Percentiles rank a stretch among this genome's conserved stretches.
These are phyloP conservation scores for Tychaedon coryphoeus DNA, from an alignment of 2,113 vertebrate species.

Conservation along the genomic window DNA sequence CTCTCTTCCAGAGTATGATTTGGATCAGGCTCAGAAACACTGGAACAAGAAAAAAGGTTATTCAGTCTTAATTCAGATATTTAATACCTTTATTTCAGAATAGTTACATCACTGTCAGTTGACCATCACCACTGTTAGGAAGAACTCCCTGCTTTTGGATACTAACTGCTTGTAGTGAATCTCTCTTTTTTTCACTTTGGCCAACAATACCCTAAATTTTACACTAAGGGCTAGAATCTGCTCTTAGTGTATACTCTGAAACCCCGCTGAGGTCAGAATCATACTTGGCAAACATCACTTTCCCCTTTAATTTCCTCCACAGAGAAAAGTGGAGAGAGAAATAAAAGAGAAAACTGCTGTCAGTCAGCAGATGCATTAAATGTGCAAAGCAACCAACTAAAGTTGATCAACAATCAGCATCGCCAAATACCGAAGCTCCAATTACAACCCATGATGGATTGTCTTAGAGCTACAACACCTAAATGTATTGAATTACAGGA, in stretches of 20 bases:
- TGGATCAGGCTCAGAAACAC: slow-evolving; percentile 91
- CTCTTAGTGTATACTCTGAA: background rate
- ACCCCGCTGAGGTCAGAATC: background rate
- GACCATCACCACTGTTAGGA: background rate
- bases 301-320: background rate
- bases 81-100: background rate
- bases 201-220: background rate
- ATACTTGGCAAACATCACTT: background rate
- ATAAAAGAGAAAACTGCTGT: background rate
- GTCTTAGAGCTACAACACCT: background rate
- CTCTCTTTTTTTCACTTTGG: background rate
- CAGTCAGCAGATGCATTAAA: background rate
- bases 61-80: background rate
- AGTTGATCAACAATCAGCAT: background rate
- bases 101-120: background rate
- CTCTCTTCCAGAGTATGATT: slow-evolving; percentile 95
- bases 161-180: background rate
- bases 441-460: background rate
- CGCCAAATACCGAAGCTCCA: background rate
- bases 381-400: background rate
- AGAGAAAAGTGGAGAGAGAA: background rate
- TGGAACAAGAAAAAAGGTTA: slow-evolving; percentile 34
- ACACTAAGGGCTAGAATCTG: background rate
- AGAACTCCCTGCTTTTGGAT: background rate
- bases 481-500: background rate